phyloP scores from a whole-genome alignment of 2,797 vertebrate species.

The Eleutherodactylus coqui region DNA sequence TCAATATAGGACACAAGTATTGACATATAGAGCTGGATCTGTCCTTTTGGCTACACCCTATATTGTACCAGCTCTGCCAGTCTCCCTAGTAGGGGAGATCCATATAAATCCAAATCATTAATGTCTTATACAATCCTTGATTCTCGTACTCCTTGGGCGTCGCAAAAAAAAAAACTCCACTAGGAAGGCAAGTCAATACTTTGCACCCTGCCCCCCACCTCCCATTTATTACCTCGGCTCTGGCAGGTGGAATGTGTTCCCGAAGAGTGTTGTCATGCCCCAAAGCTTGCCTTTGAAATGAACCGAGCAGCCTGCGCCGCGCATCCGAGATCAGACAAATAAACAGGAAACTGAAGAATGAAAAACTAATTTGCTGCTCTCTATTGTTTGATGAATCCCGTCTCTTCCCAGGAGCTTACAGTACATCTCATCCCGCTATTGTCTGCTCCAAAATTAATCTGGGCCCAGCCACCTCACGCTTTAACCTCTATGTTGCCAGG shows the following conservation, averaged over 20 bases:
- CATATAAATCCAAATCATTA: background rate
- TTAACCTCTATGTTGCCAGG: conserved; percentile 26
- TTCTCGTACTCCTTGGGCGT: background rate
- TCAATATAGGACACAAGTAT: no score
- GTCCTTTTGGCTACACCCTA: no score
- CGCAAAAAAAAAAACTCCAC: no score
- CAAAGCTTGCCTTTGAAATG: conserved; percentile 42
- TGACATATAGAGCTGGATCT: no score
- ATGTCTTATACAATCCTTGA: background rate
- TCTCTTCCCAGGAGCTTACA: conserved; percentile 12
- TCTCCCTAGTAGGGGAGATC: background rate
- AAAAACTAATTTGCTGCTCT: conserved; percentile 49
- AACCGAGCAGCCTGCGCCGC: conserved; percentile 5
- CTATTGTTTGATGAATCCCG: conserved; percentile 13
- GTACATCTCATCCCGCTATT: conserved; percentile 3
- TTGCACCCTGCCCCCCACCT: background rate
- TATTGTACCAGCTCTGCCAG: background rate
- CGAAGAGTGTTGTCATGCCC: conserved; percentile 49
- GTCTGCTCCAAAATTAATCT: conserved; percentile 5
- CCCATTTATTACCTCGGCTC: conserved; percentile 8
- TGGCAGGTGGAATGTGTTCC: conserved; percentile 38
- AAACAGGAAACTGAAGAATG: conserved; percentile 42
- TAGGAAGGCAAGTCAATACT: conserved; percentile 29
- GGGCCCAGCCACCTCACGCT: background rate
- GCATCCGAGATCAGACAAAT: conserved; percentile 45